A percentile compares a stretch with the other conserved stretches of the same genome.
These are phyloP conservation scores for Ephestia elutella DNA, from an alignment of 1,140 invertebrate species.

Conservation along the genomic window DNA sequence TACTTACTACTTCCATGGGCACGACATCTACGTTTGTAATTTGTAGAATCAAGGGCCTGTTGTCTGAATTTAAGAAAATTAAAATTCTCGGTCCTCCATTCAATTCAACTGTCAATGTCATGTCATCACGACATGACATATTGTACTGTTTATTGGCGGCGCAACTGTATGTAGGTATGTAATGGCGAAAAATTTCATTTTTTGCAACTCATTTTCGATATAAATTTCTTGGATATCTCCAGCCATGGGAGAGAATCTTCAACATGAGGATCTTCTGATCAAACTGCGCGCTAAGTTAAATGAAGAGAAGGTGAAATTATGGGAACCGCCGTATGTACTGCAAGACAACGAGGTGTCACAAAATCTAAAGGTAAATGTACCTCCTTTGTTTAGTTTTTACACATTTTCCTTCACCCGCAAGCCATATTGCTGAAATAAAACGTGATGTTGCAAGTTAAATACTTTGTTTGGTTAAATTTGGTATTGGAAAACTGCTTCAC, in stretches of 20 bases:
- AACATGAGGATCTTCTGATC: constrained; percentile 77
- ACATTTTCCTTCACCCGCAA: background rate
- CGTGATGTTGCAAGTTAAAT: too few relatives aligned
- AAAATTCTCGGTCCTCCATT: too few relatives aligned
- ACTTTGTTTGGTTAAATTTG: too few relatives aligned
- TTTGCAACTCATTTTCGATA: constrained; percentile 1
- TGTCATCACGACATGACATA: background rate
- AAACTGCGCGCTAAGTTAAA: constrained; percentile 79
- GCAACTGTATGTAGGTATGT: background rate
- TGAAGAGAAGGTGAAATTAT: constrained; percentile 80
- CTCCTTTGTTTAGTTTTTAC: background rate
- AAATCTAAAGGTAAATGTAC: constrained; percentile 47
- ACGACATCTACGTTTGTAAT: too few relatives aligned
- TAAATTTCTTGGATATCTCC: background rate
- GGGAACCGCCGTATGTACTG: constrained; percentile 81
- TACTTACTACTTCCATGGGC: too few relatives aligned
- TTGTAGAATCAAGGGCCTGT: too few relatives aligned
- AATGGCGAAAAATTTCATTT: background rate
- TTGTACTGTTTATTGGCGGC: background rate
- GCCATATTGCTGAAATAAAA: too few relatives aligned
- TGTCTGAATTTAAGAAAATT: too few relatives aligned
- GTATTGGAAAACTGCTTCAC: too few relatives aligned
- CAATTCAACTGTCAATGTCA: too few relatives aligned
- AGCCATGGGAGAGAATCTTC: constrained; percentile 56
- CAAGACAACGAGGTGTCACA: constrained; percentile 47